phyloP scores from a whole-genome alignment of 2,797 vertebrate species.

The Smutsia temminckii region DNA sequence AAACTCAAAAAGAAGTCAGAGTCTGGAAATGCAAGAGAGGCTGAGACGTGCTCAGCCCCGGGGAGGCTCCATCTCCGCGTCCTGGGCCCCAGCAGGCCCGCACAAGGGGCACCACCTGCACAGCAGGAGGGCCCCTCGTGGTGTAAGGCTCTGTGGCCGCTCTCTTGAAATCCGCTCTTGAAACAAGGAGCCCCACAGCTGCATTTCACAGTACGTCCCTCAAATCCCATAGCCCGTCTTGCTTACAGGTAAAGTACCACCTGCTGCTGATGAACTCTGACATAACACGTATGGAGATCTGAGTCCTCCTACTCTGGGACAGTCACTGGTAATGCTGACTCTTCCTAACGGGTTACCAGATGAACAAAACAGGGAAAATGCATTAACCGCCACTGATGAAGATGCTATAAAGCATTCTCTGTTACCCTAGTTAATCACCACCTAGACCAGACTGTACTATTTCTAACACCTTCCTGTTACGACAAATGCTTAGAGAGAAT shows the following conservation, averaged over 20 bases:
- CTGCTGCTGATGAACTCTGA: background rate
- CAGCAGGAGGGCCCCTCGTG: background rate
- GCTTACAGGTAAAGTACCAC: background rate
- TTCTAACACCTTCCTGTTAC: background rate
- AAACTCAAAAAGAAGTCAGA: background rate
- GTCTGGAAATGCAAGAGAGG: background rate
- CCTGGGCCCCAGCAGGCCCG: too few relatives aligned
- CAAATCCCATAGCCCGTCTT: background rate
- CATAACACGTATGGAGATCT: background rate
- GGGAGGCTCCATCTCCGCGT: background rate
- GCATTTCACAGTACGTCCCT: background rate
- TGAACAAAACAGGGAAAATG: background rate
- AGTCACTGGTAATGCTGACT: background rate
- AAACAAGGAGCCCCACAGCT: background rate
- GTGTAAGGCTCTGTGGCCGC: background rate
- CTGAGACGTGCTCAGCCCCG: background rate
- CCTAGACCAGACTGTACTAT: background rate
- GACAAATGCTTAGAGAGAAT: background rate
- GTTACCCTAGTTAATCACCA: background rate
- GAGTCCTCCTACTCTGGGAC: background rate
- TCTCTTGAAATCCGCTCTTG: background rate
- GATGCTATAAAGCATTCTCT: background rate
- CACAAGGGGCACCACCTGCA: too few relatives aligned
- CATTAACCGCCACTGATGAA: background rate
- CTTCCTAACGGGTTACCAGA: background rate